Evolutionary conservation across 2,888 invertebrate genomes (phyloP).

Genomic region (Salpingus planirostris): DNA sequence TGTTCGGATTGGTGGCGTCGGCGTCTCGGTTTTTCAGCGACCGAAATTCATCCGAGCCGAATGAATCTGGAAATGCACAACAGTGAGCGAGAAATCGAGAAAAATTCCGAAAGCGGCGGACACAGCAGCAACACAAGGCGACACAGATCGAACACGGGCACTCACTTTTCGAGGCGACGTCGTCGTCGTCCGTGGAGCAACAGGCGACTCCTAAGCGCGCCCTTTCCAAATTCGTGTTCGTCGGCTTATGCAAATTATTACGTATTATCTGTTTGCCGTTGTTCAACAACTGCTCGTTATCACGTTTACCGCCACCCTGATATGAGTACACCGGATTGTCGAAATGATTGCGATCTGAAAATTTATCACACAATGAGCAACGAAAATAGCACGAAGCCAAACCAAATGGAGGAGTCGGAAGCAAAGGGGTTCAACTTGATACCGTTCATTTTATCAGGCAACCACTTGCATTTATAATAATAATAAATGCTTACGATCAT

Average conservation of each 20-base stretch:
- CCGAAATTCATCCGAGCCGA: slow-evolving; percentile 52
- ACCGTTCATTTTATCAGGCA: too few relatives aligned
- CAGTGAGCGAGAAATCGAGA: background rate
- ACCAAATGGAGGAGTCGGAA: too few relatives aligned
- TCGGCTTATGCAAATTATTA: slow-evolving; percentile 53
- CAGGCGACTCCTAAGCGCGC: slow-evolving; percentile 45
- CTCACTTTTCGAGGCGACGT: slow-evolving; percentile 17
- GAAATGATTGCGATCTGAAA: slow-evolving; percentile 73
- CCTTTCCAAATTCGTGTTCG: slow-evolving; percentile 53
- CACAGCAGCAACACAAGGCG: too few relatives aligned
- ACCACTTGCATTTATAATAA: too few relatives aligned
- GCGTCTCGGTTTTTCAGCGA: slow-evolving; percentile 75
- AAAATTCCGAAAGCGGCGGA: background rate
- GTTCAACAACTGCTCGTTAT: slow-evolving; percentile 50
- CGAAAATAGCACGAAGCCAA: too few relatives aligned
- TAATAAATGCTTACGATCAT: too few relatives aligned
- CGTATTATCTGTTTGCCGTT: slow-evolving; percentile 50
- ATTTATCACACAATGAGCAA: too few relatives aligned
- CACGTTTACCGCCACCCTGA: slow-evolving; percentile 46
- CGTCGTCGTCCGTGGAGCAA: slow-evolving; percentile 42
- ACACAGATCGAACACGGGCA: too few relatives aligned
- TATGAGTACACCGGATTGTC: slow-evolving; percentile 88
- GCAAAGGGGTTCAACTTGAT: too few relatives aligned
- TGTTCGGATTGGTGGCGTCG: slow-evolving; percentile 77
- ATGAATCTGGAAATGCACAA: background rate